Percentiles rank a stretch among this genome's conserved stretches.
Evolutionary conservation across 2,888 invertebrate species (phyloP).

Genomic region (Mythimna pallens): DNA sequence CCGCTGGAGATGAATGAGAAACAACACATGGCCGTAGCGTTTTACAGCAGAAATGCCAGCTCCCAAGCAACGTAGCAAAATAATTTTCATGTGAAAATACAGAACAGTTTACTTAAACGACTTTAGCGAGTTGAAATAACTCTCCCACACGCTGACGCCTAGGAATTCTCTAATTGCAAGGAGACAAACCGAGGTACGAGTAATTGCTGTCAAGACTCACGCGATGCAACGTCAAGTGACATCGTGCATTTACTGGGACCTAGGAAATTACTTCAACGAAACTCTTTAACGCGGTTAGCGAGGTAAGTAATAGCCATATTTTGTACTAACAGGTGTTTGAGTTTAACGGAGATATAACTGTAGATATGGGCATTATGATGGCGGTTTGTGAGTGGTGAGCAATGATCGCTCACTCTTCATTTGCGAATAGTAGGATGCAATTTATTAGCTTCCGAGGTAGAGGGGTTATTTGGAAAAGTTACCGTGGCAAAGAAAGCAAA

Average conservation of each 20-base stretch:
- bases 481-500: too few relatives aligned
- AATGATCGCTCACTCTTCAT: background rate
- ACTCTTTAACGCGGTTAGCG: slow-evolving; percentile 47
- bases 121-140: slow-evolving; percentile 76
- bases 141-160: slow-evolving; percentile 81
- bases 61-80: slow-evolving; percentile 52
- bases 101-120: slow-evolving; percentile 69
- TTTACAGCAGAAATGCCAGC: slow-evolving; percentile 33
- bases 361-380: slow-evolving; percentile 6
- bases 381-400: background rate
- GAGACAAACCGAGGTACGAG: slow-evolving; percentile 67
- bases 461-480: too few relatives aligned
- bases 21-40: slow-evolving; percentile 46
- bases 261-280: slow-evolving; percentile 45
- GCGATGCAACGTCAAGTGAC: slow-evolving; percentile 64
- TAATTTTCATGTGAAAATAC: slow-evolving; percentile 67
- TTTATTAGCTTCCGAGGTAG: background rate
- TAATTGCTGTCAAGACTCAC: slow-evolving; percentile 71
- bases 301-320: slow-evolving; percentile 40
- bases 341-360: slow-evolving; percentile 13
- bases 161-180: slow-evolving; percentile 82
- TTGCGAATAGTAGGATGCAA: background rate
- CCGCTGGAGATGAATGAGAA: slow-evolving; percentile 45
- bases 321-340: slow-evolving; percentile 45
- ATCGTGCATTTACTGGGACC: slow-evolving; percentile 54